Base-by-base conservation (phyloP, 2,113 vertebrate species). In the Tautogolabrus adspersus region DNA sequence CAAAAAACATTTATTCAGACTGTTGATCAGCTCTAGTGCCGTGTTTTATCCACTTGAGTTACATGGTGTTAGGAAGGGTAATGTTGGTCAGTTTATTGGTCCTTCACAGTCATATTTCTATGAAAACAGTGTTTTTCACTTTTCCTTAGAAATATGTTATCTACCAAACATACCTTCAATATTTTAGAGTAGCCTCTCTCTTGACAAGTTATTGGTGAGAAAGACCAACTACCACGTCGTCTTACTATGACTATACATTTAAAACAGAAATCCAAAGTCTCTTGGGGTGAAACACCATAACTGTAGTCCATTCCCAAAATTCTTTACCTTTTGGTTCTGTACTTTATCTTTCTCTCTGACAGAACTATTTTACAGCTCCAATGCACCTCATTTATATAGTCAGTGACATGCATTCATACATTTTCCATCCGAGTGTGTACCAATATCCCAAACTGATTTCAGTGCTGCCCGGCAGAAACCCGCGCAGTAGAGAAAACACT, bases 361-460 rank as follows among this genome's bases (percentile, higher is more conserved):
- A 86, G 70, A 86, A 86, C 67, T 87, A 55, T 59, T 86, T 85
- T 72, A 80, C 42, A 75, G 82, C 67, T 82, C 65, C 68, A 79
- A 19, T 87, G 66, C 73, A 80, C 74, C 58, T 86, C 68, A 86
- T 86, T 76, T 73, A 85, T 80, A 55, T 66, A 85, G 66, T 83
- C 67, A 76, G 66, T 80, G 46, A 21, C 64, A 71, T 77, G 74
- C 80, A 75, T 82, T 86, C 75, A 68, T 82, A 72, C 44, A 86
- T 84, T 88, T 91, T 78, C 78, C 57, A 23, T 83, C 68, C 12
- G 11, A 40, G 72, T 57, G 60, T 78, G 23, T 46, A 76, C 72
- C 72, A 75, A 75, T 71, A 83, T 69, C 72, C 47, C 44, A 77
- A 82, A 71, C 79, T 72, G 75, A 90, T 87, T 90, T 82, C 40